Conservation (phyloP, 2,888 invertebrate genomes). For the Dicyrtomina minuta region DNA sequence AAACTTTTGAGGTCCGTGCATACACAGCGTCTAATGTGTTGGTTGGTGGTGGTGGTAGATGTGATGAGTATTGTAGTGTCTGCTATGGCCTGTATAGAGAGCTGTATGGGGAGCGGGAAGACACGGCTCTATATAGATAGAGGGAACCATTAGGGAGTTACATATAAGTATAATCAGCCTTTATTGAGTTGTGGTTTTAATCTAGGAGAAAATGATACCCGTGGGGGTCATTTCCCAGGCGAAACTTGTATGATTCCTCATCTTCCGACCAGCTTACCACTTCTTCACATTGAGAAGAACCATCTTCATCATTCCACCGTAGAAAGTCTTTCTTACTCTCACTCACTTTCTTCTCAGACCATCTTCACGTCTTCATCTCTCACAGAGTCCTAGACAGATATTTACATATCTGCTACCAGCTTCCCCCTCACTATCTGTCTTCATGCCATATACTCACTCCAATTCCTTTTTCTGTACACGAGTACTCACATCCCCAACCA, state of each 20-base stretch:
- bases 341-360: neutral
- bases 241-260: constrained; percentile 54
- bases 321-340: neutral
- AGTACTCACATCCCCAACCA: no score
- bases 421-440: no score
- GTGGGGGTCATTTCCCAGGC: constrained; percentile 51
- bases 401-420: no score
- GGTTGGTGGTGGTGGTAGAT: neutral
- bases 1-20: neutral
- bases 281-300: constrained; percentile 43
- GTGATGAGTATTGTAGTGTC: neutral
- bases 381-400: neutral
- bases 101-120: neutral
- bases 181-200: constrained; percentile 55
- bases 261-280: constrained; percentile 44
- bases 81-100: neutral
- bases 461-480: neutral
- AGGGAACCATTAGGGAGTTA: neutral
- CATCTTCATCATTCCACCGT: constrained; percentile 38
- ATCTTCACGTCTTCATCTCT: constrained; percentile 17
- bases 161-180: constrained; percentile 47
- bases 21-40: no score
- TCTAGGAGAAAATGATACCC: constrained; percentile 54
- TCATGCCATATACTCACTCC: neutral
- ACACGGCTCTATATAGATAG: neutral